Evolutionary conservation across 2,113 vertebrate species (phyloP).

Genomic region (Lota lota): DNA sequence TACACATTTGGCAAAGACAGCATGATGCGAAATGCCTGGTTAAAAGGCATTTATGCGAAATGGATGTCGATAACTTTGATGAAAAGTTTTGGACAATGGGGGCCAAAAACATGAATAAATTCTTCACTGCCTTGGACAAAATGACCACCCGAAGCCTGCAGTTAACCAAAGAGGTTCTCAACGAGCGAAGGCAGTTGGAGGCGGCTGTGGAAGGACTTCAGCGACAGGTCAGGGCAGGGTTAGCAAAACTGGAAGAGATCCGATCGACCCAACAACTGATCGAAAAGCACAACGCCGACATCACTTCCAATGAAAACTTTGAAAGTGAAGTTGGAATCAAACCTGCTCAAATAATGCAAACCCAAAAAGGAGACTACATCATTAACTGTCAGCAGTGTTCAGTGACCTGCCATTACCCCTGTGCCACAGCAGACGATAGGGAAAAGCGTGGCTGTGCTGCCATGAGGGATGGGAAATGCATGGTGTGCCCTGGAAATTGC

Average conservation of each 20-base stretch:
- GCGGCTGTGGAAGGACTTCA: neutral
- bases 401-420: constrained; percentile 52
- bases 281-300: constrained; percentile 17
- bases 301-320: constrained; percentile 21
- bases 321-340: constrained; percentile 35
- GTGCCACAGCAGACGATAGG: constrained; percentile 18
- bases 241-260: constrained; percentile 27
- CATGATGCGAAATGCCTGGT: constrained; percentile 1
- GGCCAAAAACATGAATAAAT: neutral
- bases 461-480: constrained; percentile 23
- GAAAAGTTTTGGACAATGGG: neutral
- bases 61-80: constrained; percentile 16
- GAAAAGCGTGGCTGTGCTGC: constrained; percentile 19
- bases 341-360: constrained; percentile 12
- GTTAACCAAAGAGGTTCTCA: constrained; percentile 5
- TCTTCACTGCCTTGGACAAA: constrained; percentile 6
- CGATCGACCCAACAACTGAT: constrained; percentile 4
- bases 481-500: constrained; percentile 43
- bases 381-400: constrained; percentile 57
- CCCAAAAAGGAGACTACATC: constrained; percentile 27
- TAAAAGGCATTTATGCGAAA: too few species aligned
- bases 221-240: constrained; percentile 6
- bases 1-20: constrained; percentile 21
- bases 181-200: neutral
- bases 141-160: constrained; percentile 20